Conservation (phyloP, 2,797 vertebrate genomes). For the Decapterus maruadsi region DNA sequence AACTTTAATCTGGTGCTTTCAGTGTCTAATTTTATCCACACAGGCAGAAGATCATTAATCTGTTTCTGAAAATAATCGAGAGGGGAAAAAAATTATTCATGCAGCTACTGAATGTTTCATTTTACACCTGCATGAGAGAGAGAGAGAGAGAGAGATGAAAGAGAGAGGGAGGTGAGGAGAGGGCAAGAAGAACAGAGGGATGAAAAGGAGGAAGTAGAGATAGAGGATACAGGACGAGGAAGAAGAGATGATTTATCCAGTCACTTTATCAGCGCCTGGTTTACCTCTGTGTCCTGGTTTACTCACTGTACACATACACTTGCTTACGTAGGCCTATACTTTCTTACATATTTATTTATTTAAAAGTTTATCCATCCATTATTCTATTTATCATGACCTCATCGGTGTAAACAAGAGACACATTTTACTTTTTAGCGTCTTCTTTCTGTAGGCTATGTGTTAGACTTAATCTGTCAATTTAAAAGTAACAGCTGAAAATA, state of each 20-base stretch:
- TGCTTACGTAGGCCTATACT: no score
- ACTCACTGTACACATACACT: conserved; percentile 31
- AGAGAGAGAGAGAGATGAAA: background rate
- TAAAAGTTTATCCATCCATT: no score
- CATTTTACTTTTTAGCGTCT: no score
- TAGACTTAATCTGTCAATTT: no score
- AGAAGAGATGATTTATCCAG: conserved; percentile 40
- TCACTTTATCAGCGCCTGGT: conserved; percentile 61
- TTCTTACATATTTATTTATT: no score
- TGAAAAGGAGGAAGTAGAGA: background rate
- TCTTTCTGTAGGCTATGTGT: no score
- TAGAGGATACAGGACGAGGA: background rate
- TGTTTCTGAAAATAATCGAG: background rate
- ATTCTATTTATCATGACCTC: no score
- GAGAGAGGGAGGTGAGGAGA: background rate
- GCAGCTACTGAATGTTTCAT: background rate
- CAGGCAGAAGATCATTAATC: background rate
- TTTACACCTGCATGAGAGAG: background rate
- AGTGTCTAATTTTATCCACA: background rate
- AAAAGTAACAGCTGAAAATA: no score
- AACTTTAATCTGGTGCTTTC: background rate
- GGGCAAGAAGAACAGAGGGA: background rate
- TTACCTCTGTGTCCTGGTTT: conserved; percentile 57
- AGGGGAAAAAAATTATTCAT: background rate
- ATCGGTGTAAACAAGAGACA: no score